Evolutionary conservation across 2,888 invertebrate genomes (phyloP), one percentile per base, ranked within the genome.

Genomic region (Eledona agricola): DNA sequence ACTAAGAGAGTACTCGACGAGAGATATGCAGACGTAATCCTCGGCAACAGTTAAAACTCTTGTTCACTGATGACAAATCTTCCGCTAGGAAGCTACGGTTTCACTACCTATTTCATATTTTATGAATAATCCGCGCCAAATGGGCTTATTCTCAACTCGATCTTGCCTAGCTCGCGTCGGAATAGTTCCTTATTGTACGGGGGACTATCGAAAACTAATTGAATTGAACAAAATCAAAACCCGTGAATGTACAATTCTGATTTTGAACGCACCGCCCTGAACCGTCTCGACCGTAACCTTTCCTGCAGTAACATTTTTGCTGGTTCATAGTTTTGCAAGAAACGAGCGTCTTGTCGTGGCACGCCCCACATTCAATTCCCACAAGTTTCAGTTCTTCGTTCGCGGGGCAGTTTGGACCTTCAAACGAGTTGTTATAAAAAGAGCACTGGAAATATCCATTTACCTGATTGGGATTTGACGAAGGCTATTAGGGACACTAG

Each of bases 301-400:
- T 16, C 17, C 34, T 52, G 16, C 55, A 55, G 17, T 47, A 46
- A 42, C 55, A 55, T 16, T 42, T 42, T 11, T 29, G 23, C 6
- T 47, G 31, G 1, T 34, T 7, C 7, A 32, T 10, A n/a, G 23
- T 7, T 3, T 22, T 23, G 29, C 55, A 55, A 15, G 34, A 17
- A 1, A 51, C 45, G 1, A 28, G 19, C 7, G 17, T 29, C 15
- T 49, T 31, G 11, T 37, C 45, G 4, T 29, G 6, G 22, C 55
- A 55, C n/a, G 45, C 45, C 7, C 13, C 17, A 9, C 54, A 54
- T 13, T 40, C 50, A 22, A 25, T 20, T 15, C 35, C 38, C 6
- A n/a, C 26, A 31, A 32, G 15, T 32, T 12, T 32, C 10, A 45
- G 2, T 11, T 40, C 40, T 28, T 40, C 40, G 12, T 28, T 28